These are phyloP conservation scores for Heliocidaris erythrogramma DNA, from an alignment of 35 echinoderm and acorn worm genomes.

Conservation along the genomic window DNA sequence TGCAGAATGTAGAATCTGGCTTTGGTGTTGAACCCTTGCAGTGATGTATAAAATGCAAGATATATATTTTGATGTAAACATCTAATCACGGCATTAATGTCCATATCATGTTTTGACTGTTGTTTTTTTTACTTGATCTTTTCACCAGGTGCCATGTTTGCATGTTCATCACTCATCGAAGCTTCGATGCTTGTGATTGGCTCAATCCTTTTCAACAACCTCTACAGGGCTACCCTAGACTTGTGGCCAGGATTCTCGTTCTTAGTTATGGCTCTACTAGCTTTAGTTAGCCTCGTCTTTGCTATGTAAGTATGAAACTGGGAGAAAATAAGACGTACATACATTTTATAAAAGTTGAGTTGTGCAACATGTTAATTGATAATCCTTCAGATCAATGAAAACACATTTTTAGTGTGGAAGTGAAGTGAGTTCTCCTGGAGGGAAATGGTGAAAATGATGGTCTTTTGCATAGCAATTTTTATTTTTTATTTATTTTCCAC, in stretches of 20 bases:
- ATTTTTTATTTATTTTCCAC: too few species aligned
- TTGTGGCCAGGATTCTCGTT: constrained; percentile 81
- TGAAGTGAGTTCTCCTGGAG: too few species aligned
- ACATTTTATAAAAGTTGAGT: too few species aligned
- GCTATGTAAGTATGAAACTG: constrained; percentile 53
- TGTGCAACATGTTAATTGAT: too few species aligned
- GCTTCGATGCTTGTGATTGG: constrained; percentile 43
- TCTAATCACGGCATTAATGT: not conserved
- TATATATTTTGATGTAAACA: too few species aligned
- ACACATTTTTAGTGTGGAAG: too few species aligned
- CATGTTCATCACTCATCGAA: constrained; percentile 61
- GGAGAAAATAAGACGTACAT: not conserved
- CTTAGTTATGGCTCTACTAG: constrained; percentile 61
- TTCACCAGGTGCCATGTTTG: constrained; percentile 80
- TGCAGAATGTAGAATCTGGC: too few species aligned
- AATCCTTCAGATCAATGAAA: too few species aligned
- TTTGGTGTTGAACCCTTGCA: too few species aligned
- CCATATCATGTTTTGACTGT: not conserved
- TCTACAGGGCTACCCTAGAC: constrained; percentile 64
- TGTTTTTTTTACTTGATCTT: not conserved
- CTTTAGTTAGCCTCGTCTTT: constrained; percentile 41
- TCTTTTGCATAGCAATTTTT: too few species aligned
- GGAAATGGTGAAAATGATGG: too few species aligned
- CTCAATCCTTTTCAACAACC: constrained; percentile 72
- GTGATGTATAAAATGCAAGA: too few species aligned